A percentile compares a stretch with the other conserved stretches of the same genome.
Conservation (phyloP, 2,113 vertebrate species). For the Pterocles burchelli region DNA sequence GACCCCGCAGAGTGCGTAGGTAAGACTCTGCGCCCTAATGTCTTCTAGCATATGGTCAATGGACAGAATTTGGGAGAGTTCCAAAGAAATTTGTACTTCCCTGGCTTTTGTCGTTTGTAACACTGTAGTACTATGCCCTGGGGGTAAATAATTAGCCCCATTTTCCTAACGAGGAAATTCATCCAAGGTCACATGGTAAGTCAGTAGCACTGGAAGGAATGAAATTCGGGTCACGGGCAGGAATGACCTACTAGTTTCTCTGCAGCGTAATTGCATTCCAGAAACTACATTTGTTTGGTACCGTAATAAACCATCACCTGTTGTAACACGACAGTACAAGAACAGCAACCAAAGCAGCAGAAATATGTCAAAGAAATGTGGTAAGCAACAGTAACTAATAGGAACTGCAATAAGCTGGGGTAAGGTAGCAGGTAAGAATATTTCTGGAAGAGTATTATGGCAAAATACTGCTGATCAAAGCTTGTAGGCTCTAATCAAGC, state of each 20-base stretch:
- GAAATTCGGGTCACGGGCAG: constrained; percentile 23
- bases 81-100: constrained; percentile 38
- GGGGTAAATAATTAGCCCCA: constrained; percentile 26
- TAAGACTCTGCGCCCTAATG: background rate
- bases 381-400: background rate
- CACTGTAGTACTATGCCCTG: background rate
- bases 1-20: background rate
- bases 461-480: constrained; percentile 22
- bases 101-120: background rate
- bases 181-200: constrained; percentile 33
- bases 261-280: background rate
- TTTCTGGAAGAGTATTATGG: constrained; percentile 5
- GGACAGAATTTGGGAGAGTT: constrained; percentile 27
- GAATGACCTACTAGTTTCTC: background rate
- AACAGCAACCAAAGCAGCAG: background rate
- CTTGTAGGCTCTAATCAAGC: background rate
- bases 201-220: background rate
- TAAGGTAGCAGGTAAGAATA: background rate
- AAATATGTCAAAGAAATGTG: background rate
- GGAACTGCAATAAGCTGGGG: background rate
- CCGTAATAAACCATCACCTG: background rate
- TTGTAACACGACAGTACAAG: background rate
- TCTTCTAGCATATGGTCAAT: constrained; percentile 33
- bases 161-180: constrained; percentile 56
- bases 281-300: background rate